These are phyloP conservation scores for Meteorus sp. DNA, from an alignment of 1,140 invertebrate species.

Conservation along the genomic window DNA sequence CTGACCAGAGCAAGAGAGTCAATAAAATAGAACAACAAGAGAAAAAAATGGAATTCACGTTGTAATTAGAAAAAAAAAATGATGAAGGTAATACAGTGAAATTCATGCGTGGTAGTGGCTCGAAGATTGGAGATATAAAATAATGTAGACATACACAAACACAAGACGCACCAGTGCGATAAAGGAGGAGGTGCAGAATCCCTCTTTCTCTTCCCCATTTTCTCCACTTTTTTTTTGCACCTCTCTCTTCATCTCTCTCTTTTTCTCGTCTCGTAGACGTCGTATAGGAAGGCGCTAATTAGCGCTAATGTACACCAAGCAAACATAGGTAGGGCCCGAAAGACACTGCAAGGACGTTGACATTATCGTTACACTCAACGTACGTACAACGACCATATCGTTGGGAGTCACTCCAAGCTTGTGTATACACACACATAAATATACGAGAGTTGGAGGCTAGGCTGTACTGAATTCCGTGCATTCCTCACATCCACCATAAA, in stretches of 20 bases:
- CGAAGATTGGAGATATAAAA: no score
- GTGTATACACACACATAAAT: slow-evolving; percentile 10
- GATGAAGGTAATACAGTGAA: no score
- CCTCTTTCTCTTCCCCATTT: no score
- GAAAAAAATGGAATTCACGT: no score
- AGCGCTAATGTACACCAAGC: slow-evolving; percentile 31
- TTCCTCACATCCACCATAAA: neutral
- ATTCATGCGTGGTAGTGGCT: no score
- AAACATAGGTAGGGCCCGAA: slow-evolving; percentile 31
- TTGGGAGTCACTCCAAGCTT: slow-evolving; percentile 1
- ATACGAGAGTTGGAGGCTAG: slow-evolving; percentile 3
- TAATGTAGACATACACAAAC: no score
- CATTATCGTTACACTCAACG: slow-evolving; percentile 28
- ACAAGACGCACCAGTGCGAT: no score
- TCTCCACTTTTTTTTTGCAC: no score
- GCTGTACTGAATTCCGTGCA: neutral
- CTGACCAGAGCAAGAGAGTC: no score
- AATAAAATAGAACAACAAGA: no score
- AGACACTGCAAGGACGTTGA: slow-evolving; percentile 35
- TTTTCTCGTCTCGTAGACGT: slow-evolving; percentile 8
- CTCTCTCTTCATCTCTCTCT: neutral
- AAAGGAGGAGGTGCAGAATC: no score
- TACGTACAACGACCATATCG: slow-evolving; percentile 12
- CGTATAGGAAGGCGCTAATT: slow-evolving; percentile 36
- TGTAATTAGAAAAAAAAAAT: no score